Base-by-base conservation (phyloP, 1,140 invertebrate species). In the Reticulitermes speratus region DNA sequence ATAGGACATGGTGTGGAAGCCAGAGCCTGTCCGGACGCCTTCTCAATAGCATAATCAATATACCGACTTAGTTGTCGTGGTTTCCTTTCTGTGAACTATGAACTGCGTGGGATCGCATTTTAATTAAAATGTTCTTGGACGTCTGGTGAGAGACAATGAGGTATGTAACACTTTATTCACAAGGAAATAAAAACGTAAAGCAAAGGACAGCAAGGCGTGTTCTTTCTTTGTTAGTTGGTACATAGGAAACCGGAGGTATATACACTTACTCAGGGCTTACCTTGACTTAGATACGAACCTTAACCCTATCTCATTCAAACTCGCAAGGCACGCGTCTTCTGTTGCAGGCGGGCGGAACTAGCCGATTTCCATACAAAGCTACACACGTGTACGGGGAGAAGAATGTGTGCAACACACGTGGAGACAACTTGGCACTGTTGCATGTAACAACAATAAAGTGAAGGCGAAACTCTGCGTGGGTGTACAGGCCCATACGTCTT, bases 351-450 rank as follows among this genome's bases (percentile, higher is more conserved):
- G 59, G 59, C 21, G 19, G 59, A 48, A 48, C 48, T 48, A 16
- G 59, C 21, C 19, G 59, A 75, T 75, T 75, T 75, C 25, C 65
- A 75, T 75, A 75, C 65, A 75, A 75, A 75, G 65, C 65, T 75
- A 75, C 65, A 75, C 65, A 75, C 65, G 65, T 75, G 65, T 25
- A 75, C 11, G 19, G 52, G 19, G 14, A 55, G 52, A 55, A 55
- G n/a, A n/a, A 30, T 75, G 65, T 30, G 65, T 14, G n/a, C 25
- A 30, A 30, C n/a, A 75, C 65, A 75, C 65, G 65, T 75, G 65
- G 65, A 30, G 65, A 75, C 65, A 75, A 75, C 65, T 75, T 75
- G 65, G 65, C 65, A 75, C 65, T 75, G 65, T 75, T 75, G n/a
- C 1, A 30, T 75, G n/a, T 75, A 75, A 0, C 65, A 75, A 75